A percentile compares a stretch with the other conserved stretches of the same genome.
phyloP scores from a whole-genome alignment of 2,113 vertebrate genomes.

The Saguinus midas region DNA sequence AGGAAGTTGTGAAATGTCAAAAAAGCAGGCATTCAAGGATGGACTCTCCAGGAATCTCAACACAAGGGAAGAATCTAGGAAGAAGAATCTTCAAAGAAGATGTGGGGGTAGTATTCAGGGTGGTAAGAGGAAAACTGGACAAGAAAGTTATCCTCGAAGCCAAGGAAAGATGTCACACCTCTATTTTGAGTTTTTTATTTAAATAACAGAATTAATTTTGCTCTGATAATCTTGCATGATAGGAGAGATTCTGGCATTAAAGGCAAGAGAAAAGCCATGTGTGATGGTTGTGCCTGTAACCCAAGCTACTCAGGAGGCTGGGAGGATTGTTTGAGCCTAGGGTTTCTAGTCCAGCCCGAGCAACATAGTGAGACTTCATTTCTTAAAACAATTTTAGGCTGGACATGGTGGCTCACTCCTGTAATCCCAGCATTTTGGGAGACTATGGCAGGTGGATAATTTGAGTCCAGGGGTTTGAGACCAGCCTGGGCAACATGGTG shows the following conservation, averaged over 20 bases:
- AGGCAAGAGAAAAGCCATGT: neutral
- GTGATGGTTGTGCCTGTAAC: neutral
- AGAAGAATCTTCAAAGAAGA: neutral
- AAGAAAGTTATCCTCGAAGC: neutral
- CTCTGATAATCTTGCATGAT: neutral
- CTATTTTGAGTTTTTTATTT: neutral
- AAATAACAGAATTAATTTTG: neutral
- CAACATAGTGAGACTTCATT: neutral
- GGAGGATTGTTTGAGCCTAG: neutral
- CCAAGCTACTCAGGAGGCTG: neutral
- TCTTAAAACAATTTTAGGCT: neutral
- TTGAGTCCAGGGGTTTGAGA: neutral
- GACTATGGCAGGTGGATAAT: neutral
- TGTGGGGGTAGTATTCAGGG: neutral
- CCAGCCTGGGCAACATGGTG: neutral
- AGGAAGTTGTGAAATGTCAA: neutral
- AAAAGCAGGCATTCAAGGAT: neutral
- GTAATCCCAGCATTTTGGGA: neutral
- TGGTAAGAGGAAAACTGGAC: neutral
- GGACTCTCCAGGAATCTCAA: neutral
- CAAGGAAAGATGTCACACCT: neutral
- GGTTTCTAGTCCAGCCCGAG: neutral
- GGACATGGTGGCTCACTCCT: neutral
- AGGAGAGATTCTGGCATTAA: neutral
- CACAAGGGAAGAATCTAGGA: neutral